Base-by-base conservation (phyloP, 2,113 vertebrate genomes). In the Brachyistius frenatus region DNA sequence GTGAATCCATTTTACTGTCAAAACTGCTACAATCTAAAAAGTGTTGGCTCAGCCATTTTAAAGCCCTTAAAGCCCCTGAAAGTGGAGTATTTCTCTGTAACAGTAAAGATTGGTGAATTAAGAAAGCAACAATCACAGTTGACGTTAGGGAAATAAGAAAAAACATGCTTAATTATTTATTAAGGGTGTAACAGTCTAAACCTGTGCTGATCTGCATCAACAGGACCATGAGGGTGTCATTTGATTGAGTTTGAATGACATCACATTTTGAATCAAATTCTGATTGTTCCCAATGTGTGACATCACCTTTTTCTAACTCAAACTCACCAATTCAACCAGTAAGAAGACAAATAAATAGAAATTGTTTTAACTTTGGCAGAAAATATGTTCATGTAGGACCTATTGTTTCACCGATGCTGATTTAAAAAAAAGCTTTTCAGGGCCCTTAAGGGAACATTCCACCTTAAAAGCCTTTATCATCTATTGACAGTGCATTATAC, bases 81-180 rank as follows among this genome's bases (percentile, higher is more conserved):
- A 73, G 41, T 52, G 7, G 46, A 68, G 15, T 57, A 39, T 58
- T 46, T 73, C 14, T 50, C 73, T 75, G 57, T 60, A 60, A 61
- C 46, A 61, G 13, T 11, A 44, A 44, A 13, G 41, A 44, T 44
- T 44, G 6, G 71, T 11, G 23, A 5, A 65, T 11, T 36, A 77
- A 77, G 50, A 70, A 69, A 81, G 47, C 61, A 73, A 49, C 9
- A 37, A 37, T 23, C 23, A 11, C 3, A 44, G 41, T 44, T 44
- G 6, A 44, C 10, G 10, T 44, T 11, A 44, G 41, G 41, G 13
- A 44, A 44, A 13, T 9, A 44, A 13, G 13, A 44, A 44, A 13
- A 11, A 44, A 13, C 10, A 11, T 44, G 10, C 10, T 44, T 44
- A 44, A 11, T 44, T 44, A 44, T 44, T 44, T 44, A 44, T 44